Conservation (phyloP, 2,113 vertebrate species). For the Paedocypris sp. region DNA sequence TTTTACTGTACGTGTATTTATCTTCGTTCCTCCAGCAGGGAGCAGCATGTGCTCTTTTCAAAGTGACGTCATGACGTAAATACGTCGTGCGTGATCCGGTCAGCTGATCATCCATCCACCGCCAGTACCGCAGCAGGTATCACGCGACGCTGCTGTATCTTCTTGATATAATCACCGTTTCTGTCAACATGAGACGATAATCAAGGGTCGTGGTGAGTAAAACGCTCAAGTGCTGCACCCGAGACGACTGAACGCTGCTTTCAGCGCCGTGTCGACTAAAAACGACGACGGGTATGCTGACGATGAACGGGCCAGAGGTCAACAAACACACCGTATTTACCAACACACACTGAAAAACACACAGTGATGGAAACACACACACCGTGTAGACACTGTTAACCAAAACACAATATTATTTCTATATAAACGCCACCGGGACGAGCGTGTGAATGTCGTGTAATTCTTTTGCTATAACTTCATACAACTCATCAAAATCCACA, state of each 20-base stretch:
- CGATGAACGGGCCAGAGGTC: slow-evolving; percentile 2
- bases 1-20: too few relatives aligned
- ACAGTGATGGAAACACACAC: not conserved
- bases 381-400: not conserved
- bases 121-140: slow-evolving; percentile 11
- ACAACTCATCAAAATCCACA: too few relatives aligned
- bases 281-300: not conserved
- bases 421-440: too few relatives aligned
- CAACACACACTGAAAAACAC: not conserved
- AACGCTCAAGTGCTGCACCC: not conserved
- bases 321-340: not conserved
- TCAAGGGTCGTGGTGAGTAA: not conserved
- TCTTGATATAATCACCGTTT: not conserved
- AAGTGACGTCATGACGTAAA: slow-evolving; percentile 4
- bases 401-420: not conserved
- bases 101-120: slow-evolving; percentile 6
- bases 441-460: too few relatives aligned
- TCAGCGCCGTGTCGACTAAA: not conserved
- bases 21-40: too few relatives aligned
- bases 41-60: too few relatives aligned
- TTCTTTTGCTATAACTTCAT: too few relatives aligned
- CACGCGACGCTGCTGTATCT: not conserved
- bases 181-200: not conserved
- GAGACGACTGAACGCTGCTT: not conserved
- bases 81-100: not conserved